These are phyloP conservation scores for Neuroterus valhalla DNA, from an alignment of 1,140 invertebrate species.

Conservation along the genomic window DNA sequence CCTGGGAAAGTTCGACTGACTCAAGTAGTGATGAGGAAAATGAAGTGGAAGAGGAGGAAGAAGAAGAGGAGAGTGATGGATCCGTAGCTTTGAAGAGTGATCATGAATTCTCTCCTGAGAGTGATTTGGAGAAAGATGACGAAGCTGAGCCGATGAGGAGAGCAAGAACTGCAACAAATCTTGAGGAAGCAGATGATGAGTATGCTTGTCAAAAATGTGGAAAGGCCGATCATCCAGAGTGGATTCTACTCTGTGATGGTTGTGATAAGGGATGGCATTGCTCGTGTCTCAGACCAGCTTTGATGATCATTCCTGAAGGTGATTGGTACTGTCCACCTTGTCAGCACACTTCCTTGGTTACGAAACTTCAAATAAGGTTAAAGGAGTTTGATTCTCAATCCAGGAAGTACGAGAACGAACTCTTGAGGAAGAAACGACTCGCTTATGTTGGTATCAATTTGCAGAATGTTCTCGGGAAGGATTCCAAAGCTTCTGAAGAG, in stretches of 20 bases:
- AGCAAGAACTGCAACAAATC: conserved; percentile 81
- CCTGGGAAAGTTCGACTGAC: conserved; percentile 82
- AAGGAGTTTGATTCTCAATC: conserved; percentile 79
- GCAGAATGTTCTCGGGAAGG: conserved; percentile 81
- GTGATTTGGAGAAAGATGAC: conserved; percentile 79
- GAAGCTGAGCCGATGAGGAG: conserved; percentile 78
- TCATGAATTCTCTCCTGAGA: conserved; percentile 92
- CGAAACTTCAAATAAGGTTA: conserved; percentile 79
- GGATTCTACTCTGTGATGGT: conserved; percentile 95
- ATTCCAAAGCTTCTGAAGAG: conserved; percentile 59
- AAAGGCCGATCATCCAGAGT: conserved; percentile 94
- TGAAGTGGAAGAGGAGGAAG: conserved; percentile 79
- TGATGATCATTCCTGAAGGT: conserved; percentile 95
- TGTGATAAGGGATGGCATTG: conserved; percentile 97
- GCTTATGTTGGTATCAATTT: conserved; percentile 87
- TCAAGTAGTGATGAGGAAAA: conserved; percentile 79
- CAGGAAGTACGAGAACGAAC: conserved; percentile 81
- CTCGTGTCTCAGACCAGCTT: conserved; percentile 90
- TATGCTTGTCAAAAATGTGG: conserved; percentile 89
- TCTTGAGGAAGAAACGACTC: conserved; percentile 82
- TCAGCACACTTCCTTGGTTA: conserved; percentile 86
- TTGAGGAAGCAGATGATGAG: conserved; percentile 78
- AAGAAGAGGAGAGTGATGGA: conserved; percentile 79
- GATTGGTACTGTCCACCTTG: conserved; percentile 98
- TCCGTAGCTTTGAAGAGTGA: conserved; percentile 86